A percentile compares a stretch with the other conserved stretches of the same genome.
These are phyloP conservation scores for Hylyphantes graminicola DNA, from an alignment of 1,140 invertebrate species.

Conservation along the genomic window DNA sequence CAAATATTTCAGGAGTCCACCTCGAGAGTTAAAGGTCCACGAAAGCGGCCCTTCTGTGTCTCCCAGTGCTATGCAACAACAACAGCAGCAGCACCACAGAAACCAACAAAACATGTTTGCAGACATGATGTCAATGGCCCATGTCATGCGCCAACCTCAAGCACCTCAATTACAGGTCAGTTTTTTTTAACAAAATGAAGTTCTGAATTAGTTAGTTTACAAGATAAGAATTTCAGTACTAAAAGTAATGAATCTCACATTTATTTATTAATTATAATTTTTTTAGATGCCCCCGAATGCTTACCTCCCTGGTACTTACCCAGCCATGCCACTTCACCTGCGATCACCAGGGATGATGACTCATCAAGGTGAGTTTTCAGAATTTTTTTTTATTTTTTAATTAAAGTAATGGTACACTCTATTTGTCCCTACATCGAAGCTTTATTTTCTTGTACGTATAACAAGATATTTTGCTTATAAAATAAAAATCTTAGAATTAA, in stretches of 20 bases:
- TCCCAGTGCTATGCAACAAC: slow-evolving; percentile 24
- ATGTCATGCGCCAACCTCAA: slow-evolving; percentile 48
- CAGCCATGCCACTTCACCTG: slow-evolving; percentile 62
- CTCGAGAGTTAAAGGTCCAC: slow-evolving; percentile 9
- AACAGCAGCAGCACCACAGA: slow-evolving; percentile 30
- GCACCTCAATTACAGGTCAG: slow-evolving; percentile 61
- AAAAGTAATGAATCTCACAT: neutral
- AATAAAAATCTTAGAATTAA: too few relatives aligned
- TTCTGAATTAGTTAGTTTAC: too few relatives aligned
- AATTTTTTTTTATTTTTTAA: neutral
- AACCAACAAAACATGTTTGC: slow-evolving; percentile 63
- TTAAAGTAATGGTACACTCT: too few relatives aligned
- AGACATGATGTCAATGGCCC: slow-evolving; percentile 51
- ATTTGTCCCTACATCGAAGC: too few relatives aligned
- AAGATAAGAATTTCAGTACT: too few relatives aligned
- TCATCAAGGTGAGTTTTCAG: slow-evolving; percentile 30
- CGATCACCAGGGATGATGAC: slow-evolving; percentile 39
- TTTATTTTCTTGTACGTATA: too few relatives aligned
- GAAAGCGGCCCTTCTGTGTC: slow-evolving; percentile 20
- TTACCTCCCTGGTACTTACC: slow-evolving; percentile 40
- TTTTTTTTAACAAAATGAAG: slow-evolving; percentile 22
- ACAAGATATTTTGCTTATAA: too few relatives aligned
- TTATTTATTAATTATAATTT: slow-evolving; percentile 64
- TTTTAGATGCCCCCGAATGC: slow-evolving; percentile 61
- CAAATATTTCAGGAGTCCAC: slow-evolving; percentile 21